These are phyloP conservation scores for Epinotia nisella DNA, from an alignment of 2,888 invertebrate species.

Conservation along the genomic window DNA sequence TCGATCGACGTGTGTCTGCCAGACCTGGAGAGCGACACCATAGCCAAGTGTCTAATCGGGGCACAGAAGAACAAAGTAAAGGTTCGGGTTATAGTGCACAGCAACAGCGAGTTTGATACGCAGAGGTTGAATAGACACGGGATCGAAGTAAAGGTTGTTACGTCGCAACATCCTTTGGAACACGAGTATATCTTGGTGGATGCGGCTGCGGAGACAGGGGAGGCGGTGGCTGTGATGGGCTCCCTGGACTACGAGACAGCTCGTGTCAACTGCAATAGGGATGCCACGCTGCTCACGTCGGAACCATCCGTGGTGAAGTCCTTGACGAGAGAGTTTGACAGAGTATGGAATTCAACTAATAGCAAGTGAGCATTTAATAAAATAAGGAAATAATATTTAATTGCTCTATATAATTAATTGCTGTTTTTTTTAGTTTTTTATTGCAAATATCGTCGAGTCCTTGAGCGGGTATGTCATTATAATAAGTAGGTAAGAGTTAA, in stretches of 20 bases:
- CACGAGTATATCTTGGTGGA: slow-evolving; percentile 71
- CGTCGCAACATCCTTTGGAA: slow-evolving; percentile 57
- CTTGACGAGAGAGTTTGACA: slow-evolving; percentile 65
- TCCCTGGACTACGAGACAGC: slow-evolving; percentile 62
- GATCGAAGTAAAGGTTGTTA: slow-evolving; percentile 64
- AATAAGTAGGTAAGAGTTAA: neutral
- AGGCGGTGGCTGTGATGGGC: slow-evolving; percentile 66
- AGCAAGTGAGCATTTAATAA: slow-evolving; percentile 16
- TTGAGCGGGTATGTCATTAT: neutral
- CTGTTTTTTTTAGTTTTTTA: too few species aligned
- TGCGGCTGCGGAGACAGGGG: slow-evolving; percentile 49
- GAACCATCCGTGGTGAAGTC: slow-evolving; percentile 57
- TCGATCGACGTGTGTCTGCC: slow-evolving; percentile 69
- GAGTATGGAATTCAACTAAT: slow-evolving; percentile 60
- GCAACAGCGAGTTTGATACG: slow-evolving; percentile 54
- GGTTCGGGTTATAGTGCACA: slow-evolving; percentile 64
- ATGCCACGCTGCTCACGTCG: slow-evolving; percentile 65
- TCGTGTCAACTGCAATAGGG: slow-evolving; percentile 60
- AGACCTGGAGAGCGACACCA: slow-evolving; percentile 60
- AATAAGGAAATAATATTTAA: neutral
- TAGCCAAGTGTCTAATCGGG: slow-evolving; percentile 61
- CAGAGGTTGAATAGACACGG: slow-evolving; percentile 57
- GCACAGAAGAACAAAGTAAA: slow-evolving; percentile 57
- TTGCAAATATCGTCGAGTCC: neutral
- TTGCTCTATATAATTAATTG: too few species aligned